Evolutionary conservation across 2,888 invertebrate species (phyloP).

Genomic region (Melitaea athalia): DNA sequence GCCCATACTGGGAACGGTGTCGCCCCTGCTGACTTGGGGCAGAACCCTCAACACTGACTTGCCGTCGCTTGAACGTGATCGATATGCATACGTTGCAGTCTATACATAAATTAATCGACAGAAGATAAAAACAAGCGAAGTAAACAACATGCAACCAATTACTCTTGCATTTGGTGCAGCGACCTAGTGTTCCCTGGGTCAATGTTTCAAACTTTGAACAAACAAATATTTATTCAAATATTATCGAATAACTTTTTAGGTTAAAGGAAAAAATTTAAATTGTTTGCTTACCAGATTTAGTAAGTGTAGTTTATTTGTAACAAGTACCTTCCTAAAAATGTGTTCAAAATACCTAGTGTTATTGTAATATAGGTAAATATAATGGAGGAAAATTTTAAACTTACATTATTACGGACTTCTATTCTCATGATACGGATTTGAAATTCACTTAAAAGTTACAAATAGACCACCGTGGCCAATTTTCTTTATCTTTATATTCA

Average conservation of each 20-base stretch:
- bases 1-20: slow-evolving; percentile 78
- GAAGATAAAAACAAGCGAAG: slow-evolving; percentile 17
- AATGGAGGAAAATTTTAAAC: slow-evolving; percentile 11
- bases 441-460: not conserved
- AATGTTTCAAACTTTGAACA: slow-evolving; percentile 7
- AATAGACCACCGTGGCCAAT: not conserved
- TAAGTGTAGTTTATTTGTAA: slow-evolving; percentile 15
- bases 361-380: slow-evolving; percentile 13
- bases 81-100: slow-evolving; percentile 63
- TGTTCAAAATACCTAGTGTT: slow-evolving; percentile 40
- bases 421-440: slow-evolving; percentile 1
- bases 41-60: slow-evolving; percentile 75
- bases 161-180: slow-evolving; percentile 16
- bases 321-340: slow-evolving; percentile 43
- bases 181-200: slow-evolving; percentile 16
- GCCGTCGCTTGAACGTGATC: slow-evolving; percentile 60
- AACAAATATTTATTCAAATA: slow-evolving; percentile 12
- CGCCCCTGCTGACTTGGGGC: slow-evolving; percentile 76
- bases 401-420: slow-evolving; percentile 15
- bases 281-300: not conserved
- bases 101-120: slow-evolving; percentile 38
- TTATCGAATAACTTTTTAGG: not conserved
- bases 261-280: slow-evolving; percentile 4
- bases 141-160: slow-evolving; percentile 21
- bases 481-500: slow-evolving; percentile 5